These are phyloP conservation scores for Eupithecia dodoneata DNA, from an alignment of 2,888 invertebrate genomes.

Conservation along the genomic window DNA sequence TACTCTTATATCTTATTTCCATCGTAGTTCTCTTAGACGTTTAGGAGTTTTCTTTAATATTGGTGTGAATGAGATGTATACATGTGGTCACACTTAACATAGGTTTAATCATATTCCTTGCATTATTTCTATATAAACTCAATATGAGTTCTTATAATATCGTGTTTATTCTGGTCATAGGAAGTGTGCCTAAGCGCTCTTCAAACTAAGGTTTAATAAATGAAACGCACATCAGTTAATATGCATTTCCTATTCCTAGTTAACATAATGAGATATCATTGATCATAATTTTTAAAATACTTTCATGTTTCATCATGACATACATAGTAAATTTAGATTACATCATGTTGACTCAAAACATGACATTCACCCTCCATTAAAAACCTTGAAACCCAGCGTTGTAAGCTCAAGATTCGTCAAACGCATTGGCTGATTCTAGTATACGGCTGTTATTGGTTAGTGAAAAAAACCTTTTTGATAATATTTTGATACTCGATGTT, in stretches of 20 bases:
- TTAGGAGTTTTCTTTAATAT: constrained; percentile 68
- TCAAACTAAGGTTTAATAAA: constrained; percentile 64
- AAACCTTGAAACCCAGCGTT: constrained; percentile 61
- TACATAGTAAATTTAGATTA: not conserved
- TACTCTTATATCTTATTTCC: constrained; percentile 64
- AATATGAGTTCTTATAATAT: constrained; percentile 64
- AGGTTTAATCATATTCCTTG: constrained; percentile 71
- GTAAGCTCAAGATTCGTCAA: constrained; percentile 74
- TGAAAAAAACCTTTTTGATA: constrained; percentile 80
- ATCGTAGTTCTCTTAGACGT: constrained; percentile 69
- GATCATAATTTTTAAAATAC: not conserved
- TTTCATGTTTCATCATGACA: not conserved
- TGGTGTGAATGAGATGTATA: constrained; percentile 73
- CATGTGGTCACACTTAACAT: constrained; percentile 74
- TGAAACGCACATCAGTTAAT: constrained; percentile 58
- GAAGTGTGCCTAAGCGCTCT: constrained; percentile 63
- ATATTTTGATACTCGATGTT: constrained; percentile 84
- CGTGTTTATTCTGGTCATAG: constrained; percentile 83
- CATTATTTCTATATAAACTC: constrained; percentile 59
- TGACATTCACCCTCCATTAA: constrained; percentile 62
- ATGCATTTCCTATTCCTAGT: constrained; percentile 51
- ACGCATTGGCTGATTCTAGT: constrained; percentile 82
- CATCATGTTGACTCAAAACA: not conserved
- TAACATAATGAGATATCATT: not conserved
- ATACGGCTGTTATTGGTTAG: constrained; percentile 84